These are phyloP conservation scores for Hirtodrosophila histrioides DNA, from an alignment of 2,888 invertebrate genomes.

Conservation along the genomic window DNA sequence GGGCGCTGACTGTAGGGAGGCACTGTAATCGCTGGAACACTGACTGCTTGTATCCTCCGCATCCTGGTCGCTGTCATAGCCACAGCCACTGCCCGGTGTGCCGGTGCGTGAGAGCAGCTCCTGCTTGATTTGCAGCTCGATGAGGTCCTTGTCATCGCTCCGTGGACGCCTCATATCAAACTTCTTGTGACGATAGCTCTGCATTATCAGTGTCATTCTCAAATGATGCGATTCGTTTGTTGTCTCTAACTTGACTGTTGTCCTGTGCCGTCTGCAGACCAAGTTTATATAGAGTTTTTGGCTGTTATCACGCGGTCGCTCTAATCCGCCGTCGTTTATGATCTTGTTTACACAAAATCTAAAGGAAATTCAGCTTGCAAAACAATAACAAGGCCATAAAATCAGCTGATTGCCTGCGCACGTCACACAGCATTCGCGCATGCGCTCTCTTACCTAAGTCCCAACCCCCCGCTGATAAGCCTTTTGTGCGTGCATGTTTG, in stretches of 20 bases:
- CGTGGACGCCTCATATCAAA: conserved; percentile 60
- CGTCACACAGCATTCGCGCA: conserved; percentile 38
- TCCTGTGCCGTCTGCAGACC: conserved; percentile 38
- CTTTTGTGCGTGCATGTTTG: conserved; percentile 61
- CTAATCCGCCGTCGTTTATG: conserved; percentile 61
- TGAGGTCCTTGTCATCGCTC: conserved; percentile 14
- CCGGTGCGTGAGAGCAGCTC: conserved; percentile 38
- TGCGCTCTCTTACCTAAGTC: conserved; percentile 31
- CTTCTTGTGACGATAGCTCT: conserved; percentile 77
- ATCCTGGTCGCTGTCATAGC: conserved; percentile 18
- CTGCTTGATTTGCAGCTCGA: conserved; percentile 45
- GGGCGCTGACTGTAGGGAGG: conserved; percentile 21
- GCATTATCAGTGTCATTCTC: conserved; percentile 29
- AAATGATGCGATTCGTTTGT: conserved; percentile 23
- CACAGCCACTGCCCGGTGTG: conserved; percentile 25
- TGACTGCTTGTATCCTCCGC: conserved; percentile 46
- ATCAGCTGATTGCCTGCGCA: conserved; percentile 33
- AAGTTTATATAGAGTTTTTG: conserved; percentile 45
- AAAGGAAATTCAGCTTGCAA: conserved; percentile 51
- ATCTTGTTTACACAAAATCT: conserved; percentile 66
- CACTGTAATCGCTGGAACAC: conserved; percentile 47
- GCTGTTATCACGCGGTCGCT: conserved; percentile 31
- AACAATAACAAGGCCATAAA: conserved; percentile 70
- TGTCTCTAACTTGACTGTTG: conserved; percentile 47
- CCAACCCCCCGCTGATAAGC: conserved; percentile 47